A percentile compares a stretch with the other conserved stretches of the same genome.
These are phyloP conservation scores for Caiman crocodilus DNA, from an alignment of 2,797 vertebrate species.

Conservation along the genomic window DNA sequence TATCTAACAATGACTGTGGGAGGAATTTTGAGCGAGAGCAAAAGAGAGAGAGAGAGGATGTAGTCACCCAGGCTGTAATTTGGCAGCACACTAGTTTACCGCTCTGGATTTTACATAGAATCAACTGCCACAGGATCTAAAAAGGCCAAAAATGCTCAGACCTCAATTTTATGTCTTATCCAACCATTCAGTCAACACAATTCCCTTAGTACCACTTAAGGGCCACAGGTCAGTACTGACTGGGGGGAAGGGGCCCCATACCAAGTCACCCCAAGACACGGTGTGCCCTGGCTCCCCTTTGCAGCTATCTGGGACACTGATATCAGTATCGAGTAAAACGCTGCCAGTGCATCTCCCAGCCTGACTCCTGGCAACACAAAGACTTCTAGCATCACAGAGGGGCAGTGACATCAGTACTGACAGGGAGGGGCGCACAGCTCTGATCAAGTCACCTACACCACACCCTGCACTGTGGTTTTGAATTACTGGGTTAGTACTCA, in stretches of 20 bases:
- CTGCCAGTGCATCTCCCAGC: background rate
- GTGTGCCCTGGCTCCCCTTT: background rate
- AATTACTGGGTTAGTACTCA: background rate
- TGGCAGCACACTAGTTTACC: background rate
- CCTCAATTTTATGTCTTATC: background rate
- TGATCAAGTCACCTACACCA: background rate
- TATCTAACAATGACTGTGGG: background rate
- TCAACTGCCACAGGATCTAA: background rate
- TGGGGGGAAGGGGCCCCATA: background rate
- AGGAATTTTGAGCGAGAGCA: background rate
- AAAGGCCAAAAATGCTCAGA: background rate
- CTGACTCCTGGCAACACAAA: rapidly evolving
- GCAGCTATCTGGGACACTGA: rapidly evolving
- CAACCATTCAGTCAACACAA: rapidly evolving
- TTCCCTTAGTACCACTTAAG: background rate
- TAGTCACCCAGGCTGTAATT: background rate
- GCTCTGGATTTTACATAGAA: background rate
- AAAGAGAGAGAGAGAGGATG: background rate
- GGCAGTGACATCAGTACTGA: background rate
- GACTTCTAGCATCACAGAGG: background rate
- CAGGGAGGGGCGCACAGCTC: background rate
- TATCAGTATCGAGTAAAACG: background rate
- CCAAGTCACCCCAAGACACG: background rate
- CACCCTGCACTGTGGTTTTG: background rate
- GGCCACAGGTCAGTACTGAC: background rate